phyloP scores from a whole-genome alignment of 1,140 invertebrate genomes.

The Pseudomyrmex concolor region DNA sequence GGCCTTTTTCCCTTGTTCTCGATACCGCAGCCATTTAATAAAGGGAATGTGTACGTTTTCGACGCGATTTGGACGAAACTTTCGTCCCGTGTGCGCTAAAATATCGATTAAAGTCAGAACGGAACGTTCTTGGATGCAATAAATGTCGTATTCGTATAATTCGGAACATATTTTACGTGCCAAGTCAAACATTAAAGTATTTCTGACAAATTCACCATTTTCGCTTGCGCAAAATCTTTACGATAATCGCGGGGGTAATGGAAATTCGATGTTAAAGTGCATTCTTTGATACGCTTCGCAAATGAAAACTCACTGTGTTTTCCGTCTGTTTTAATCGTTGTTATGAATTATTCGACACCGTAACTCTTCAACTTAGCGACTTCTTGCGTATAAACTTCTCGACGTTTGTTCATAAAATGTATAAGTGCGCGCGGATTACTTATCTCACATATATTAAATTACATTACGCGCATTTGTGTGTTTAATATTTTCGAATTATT shows the following conservation, averaged over 20 bases:
- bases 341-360: neutral
- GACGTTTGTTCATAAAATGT: slow-evolving; percentile 36
- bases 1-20: slow-evolving; percentile 7
- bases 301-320: neutral
- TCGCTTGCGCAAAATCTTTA: neutral
- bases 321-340: neutral
- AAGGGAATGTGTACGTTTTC: slow-evolving; percentile 24
- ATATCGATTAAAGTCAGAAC: neutral
- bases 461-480: slow-evolving; percentile 21
- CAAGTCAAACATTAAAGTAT: neutral
- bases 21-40: slow-evolving; percentile 48
- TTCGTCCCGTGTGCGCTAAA: slow-evolving; percentile 2
- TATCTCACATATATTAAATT: no score
- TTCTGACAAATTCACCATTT: neutral
- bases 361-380: slow-evolving; percentile 13
- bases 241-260: neutral
- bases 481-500: slow-evolving; percentile 54
- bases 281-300: neutral
- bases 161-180: neutral
- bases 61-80: slow-evolving; percentile 4
- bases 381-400: slow-evolving; percentile 18
- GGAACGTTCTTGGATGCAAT: slow-evolving; percentile 1
- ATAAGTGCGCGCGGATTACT: neutral
- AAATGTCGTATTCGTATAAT: neutral
- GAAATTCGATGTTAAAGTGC: neutral